Percentiles rank a stretch among this genome's conserved stretches.
Evolutionary conservation across 1,140 invertebrate genomes (phyloP).

Genomic region (Drosophila paulistorum): DNA sequence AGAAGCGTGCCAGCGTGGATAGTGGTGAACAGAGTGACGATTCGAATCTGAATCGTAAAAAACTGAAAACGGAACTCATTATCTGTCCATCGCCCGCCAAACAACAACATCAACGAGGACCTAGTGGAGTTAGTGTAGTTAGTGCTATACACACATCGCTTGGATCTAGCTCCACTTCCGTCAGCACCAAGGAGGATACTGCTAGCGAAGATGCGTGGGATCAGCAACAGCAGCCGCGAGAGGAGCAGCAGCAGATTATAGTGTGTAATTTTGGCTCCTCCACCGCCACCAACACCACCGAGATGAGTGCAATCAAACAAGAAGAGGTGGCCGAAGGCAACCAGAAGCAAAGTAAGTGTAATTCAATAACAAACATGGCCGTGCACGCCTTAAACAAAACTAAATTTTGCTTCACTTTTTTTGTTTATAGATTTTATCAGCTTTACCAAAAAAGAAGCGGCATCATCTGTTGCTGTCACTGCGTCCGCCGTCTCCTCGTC

Average conservation of each 20-base stretch:
- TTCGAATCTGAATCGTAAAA: slow-evolving; percentile 55
- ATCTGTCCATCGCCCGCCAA: slow-evolving; percentile 48
- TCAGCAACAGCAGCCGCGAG: slow-evolving; percentile 19
- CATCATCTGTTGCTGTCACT: slow-evolving; percentile 20
- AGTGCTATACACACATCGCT: slow-evolving; percentile 1
- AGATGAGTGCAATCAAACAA: slow-evolving; percentile 63
- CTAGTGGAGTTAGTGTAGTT: neutral
- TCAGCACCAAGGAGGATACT: neutral
- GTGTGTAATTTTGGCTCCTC: slow-evolving; percentile 49
- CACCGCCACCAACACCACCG: slow-evolving; percentile 24
- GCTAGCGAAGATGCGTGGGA: neutral
- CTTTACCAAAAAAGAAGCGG: slow-evolving; percentile 72
- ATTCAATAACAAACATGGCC: neutral
- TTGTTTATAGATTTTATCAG: slow-evolving; percentile 50
- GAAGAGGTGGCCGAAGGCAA: slow-evolving; percentile 44
- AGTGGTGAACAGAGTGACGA: slow-evolving; percentile 47
- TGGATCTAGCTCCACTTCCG: neutral
- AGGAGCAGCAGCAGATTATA: slow-evolving; percentile 63
- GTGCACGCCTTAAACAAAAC: neutral
- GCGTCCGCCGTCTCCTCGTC: slow-evolving; percentile 25
- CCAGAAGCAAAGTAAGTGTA: slow-evolving; percentile 66
- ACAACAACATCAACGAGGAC: slow-evolving; percentile 4
- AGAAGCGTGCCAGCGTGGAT: slow-evolving; percentile 67
- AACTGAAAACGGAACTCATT: slow-evolving; percentile 63
- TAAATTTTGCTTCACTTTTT: neutral